phyloP scores from a whole-genome alignment of 2,888 invertebrate genomes.

The Drosophila prostipennis region DNA sequence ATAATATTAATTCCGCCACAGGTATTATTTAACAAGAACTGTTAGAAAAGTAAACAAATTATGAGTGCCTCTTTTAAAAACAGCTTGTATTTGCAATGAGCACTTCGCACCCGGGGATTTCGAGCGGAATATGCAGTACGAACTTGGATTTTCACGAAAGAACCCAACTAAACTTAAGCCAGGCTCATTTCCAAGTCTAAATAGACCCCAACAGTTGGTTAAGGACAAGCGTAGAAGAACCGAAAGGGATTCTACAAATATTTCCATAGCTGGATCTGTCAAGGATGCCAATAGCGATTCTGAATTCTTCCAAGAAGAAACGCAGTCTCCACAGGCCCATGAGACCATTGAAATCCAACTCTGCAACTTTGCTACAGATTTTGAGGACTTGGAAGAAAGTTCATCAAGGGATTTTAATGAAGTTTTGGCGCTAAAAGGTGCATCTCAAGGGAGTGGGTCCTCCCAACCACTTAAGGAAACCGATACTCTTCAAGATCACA shows the following conservation, averaged over 20 bases:
- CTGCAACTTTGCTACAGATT: slow-evolving; percentile 24
- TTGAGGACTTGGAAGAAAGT: slow-evolving; percentile 8
- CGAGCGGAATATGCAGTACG: slow-evolving; percentile 62
- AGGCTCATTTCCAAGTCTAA: slow-evolving; percentile 49
- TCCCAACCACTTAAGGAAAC: not conserved
- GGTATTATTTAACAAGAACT: slow-evolving; percentile 38
- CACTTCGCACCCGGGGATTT: slow-evolving; percentile 59
- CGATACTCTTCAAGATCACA: not conserved
- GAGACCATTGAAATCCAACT: slow-evolving; percentile 33
- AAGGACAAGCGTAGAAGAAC: not conserved
- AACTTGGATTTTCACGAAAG: slow-evolving; percentile 55
- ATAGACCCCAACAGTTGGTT: slow-evolving; percentile 11
- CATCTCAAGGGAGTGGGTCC: not conserved
- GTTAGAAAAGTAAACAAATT: not conserved
- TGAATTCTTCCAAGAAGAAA: not conserved
- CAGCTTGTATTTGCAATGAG: slow-evolving; percentile 61
- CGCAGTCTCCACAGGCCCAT: not conserved
- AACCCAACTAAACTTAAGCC: slow-evolving; percentile 59
- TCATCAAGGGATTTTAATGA: slow-evolving; percentile 2
- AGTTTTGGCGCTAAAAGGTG: not conserved
- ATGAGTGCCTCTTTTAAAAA: not conserved
- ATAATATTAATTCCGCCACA: slow-evolving; percentile 44
- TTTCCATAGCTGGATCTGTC: not conserved
- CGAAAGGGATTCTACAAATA: not conserved
- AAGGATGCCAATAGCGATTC: not conserved